These are phyloP conservation scores for Phataginus tricuspis DNA, from an alignment of 2,797 vertebrate genomes.

Conservation along the genomic window DNA sequence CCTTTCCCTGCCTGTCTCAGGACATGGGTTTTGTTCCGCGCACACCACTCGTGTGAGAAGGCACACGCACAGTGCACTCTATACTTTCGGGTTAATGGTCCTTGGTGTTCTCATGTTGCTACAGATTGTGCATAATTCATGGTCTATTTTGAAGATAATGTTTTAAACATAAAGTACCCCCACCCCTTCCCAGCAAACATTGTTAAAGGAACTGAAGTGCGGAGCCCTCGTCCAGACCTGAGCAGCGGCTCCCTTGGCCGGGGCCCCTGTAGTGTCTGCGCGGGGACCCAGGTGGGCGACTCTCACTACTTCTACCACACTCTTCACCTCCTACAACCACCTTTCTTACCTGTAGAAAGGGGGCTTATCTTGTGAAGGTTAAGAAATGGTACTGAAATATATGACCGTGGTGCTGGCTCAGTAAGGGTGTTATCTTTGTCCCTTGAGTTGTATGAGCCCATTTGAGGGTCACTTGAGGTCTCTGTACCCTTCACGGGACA, in stretches of 20 bases:
- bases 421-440: background rate
- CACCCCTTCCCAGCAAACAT: fast-evolving
- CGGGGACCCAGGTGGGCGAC: fast-evolving
- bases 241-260: too few relatives aligned
- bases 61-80: fast-evolving
- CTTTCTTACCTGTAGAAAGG: background rate
- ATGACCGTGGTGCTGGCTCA: too few relatives aligned
- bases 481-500: background rate
- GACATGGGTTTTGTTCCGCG: too few relatives aligned
- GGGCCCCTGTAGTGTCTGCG: background rate
- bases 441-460: background rate
- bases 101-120: background rate
- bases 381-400: background rate
- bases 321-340: too few relatives aligned
- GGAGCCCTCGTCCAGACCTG: too few relatives aligned
- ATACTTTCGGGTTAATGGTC: too few relatives aligned
- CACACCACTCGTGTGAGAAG: too few relatives aligned
- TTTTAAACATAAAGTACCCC: background rate
- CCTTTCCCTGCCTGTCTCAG: too few relatives aligned
- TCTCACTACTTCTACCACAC: too few relatives aligned
- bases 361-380: background rate
- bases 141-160: background rate
- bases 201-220: background rate
- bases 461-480: background rate
- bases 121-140: background rate